These are phyloP conservation scores for Bostrychus sinensis DNA, from an alignment of 2,113 vertebrate species.

Conservation along the genomic window DNA sequence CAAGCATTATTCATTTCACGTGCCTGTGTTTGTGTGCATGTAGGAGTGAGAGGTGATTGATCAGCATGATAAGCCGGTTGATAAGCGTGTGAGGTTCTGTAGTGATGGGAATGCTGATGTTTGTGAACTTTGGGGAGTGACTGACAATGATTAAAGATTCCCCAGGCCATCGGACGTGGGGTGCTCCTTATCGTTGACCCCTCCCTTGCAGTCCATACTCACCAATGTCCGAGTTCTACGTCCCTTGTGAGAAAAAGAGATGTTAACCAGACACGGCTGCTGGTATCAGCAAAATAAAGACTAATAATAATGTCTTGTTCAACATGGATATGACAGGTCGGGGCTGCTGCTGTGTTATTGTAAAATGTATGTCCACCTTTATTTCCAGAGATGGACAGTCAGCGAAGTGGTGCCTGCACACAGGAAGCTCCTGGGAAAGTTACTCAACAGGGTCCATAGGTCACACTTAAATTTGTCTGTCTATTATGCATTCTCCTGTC, in stretches of 20 bases:
- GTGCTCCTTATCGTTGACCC: constrained; percentile 85
- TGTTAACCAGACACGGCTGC: constrained; percentile 88
- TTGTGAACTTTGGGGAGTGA: constrained; percentile 83
- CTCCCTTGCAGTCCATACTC: constrained; percentile 32
- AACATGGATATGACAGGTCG: too few species aligned
- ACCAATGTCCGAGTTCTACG: constrained; percentile 35
- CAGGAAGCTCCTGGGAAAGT: constrained; percentile 87
- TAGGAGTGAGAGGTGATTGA: constrained; percentile 69
- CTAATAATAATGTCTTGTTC: constrained; percentile 94
- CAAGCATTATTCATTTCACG: constrained; percentile 27
- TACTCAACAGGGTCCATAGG: constrained; percentile 84
- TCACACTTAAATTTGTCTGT: constrained; percentile 87
- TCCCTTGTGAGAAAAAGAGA: constrained; percentile 71
- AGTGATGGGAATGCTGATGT: constrained; percentile 78
- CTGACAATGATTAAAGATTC: constrained; percentile 81
- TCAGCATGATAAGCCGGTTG: constrained; percentile 56
- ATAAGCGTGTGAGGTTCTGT: constrained; percentile 55
- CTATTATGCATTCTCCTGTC: constrained; percentile 78
- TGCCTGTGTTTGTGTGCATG: constrained; percentile 49
- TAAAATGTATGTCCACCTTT: constrained; percentile 79
- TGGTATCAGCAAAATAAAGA: constrained; percentile 82
- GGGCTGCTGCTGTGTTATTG: constrained; percentile 74
- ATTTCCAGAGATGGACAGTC: constrained; percentile 84
- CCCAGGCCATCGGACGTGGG: constrained; percentile 69
- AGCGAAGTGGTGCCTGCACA: constrained; percentile 84